phyloP scores from a whole-genome alignment of 2,113 vertebrate species.

The Cebidichthys violaceus region DNA sequence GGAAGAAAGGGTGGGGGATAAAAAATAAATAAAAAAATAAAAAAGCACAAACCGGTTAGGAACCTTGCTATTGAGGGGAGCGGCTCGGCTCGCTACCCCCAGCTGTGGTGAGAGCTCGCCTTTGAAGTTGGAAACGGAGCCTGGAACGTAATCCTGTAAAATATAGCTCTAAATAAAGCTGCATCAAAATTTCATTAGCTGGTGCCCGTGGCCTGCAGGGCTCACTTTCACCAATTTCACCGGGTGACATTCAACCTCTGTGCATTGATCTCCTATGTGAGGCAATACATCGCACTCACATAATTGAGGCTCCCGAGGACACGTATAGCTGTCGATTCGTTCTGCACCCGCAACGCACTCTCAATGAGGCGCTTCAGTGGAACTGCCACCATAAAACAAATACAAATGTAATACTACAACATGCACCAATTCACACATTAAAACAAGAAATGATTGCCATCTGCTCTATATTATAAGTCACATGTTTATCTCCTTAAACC shows the following conservation, averaged over 20 bases:
- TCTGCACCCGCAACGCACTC: not conserved
- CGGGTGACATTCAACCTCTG: slow-evolving; percentile 68
- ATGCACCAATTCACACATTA: not conserved
- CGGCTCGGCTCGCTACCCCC: slow-evolving; percentile 46
- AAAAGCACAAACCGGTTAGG: not conserved
- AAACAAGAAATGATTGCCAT: not conserved
- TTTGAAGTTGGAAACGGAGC: slow-evolving; percentile 80
- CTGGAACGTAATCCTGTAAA: slow-evolving; percentile 79
- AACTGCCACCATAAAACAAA: not conserved
- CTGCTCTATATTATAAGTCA: slow-evolving; percentile 12
- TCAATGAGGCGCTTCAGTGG: not conserved
- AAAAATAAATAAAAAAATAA: no score
- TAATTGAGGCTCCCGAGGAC: slow-evolving; percentile 35
- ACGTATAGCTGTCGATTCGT: not conserved
- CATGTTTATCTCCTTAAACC: not conserved
- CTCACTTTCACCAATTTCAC: slow-evolving; percentile 73
- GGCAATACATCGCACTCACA: slow-evolving; percentile 33
- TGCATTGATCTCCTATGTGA: slow-evolving; percentile 59
- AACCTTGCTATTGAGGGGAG: slow-evolving; percentile 22
- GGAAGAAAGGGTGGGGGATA: not conserved
- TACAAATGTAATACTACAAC: not conserved
- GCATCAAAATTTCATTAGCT: slow-evolving; percentile 81
- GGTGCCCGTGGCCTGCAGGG: slow-evolving; percentile 48
- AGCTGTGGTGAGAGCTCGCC: slow-evolving; percentile 71
- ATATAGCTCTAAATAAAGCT: slow-evolving; percentile 77